Conservation (phyloP, 2,888 invertebrate species). For the Limnephilus lunatus region DNA sequence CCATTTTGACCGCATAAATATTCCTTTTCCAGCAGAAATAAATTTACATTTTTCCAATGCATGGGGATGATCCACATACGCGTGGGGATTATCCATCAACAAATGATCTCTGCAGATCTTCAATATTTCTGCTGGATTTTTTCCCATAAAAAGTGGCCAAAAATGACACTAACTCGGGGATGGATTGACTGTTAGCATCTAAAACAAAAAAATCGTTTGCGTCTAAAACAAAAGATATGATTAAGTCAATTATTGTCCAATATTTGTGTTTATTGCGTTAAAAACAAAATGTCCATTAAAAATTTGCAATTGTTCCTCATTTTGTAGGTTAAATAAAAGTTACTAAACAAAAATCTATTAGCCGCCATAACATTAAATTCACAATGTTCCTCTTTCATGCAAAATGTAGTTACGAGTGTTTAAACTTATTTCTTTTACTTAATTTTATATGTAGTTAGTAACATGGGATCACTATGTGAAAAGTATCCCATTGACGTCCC, state of each 20-base stretch:
- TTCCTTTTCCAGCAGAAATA: neutral
- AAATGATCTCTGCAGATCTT: neutral
- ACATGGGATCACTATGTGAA: neutral
- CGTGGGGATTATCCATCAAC: too few relatives aligned
- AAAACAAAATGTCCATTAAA: neutral
- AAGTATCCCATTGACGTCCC: neutral
- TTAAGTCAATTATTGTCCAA: neutral
- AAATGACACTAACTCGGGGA: neutral
- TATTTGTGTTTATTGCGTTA: neutral
- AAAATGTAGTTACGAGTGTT: neutral
- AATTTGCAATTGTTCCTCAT: neutral
- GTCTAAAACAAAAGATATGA: neutral
- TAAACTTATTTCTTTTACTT: constrained; percentile 2
- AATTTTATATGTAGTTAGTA: neutral
- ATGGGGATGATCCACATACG: neutral
- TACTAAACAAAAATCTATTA: neutral
- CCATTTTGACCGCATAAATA: neutral
- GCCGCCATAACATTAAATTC: neutral
- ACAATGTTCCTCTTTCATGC: neutral
- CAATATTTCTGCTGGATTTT: neutral
- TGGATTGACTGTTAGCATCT: neutral
- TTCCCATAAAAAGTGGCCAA: neutral
- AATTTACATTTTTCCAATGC: neutral
- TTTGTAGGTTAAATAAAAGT: neutral
- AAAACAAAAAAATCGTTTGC: neutral